These are phyloP conservation scores for Pygoscelis antarcticus DNA, from an alignment of 2,113 vertebrate genomes.

Conservation along the genomic window DNA sequence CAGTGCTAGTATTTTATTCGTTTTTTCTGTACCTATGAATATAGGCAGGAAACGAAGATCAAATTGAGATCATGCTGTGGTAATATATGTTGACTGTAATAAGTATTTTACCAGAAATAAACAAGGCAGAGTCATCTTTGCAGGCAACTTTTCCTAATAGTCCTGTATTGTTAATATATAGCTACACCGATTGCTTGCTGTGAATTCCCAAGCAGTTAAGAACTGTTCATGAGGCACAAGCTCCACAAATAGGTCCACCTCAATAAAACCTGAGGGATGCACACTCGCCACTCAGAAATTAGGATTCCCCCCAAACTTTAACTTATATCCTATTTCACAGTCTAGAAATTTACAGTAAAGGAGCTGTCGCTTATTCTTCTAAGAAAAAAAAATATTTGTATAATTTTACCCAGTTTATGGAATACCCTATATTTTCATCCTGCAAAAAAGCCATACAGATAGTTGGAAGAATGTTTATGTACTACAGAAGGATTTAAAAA, in stretches of 20 bases:
- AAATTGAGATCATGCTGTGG: not conserved
- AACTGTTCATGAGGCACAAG: not conserved
- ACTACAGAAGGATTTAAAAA: not conserved
- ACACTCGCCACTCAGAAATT: not conserved
- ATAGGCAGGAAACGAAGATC: not conserved
- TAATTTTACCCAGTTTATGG: not conserved
- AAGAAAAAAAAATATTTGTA: not conserved
- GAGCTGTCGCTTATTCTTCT: not conserved
- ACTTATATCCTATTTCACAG: not conserved
- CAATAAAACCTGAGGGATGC: not conserved
- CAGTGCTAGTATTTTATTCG: not conserved
- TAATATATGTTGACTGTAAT: not conserved
- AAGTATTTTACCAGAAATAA: not conserved
- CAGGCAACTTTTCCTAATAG: not conserved
- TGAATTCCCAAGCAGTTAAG: not conserved
- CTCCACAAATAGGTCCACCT: not conserved
- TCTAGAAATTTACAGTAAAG: not conserved
- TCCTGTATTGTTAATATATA: not conserved
- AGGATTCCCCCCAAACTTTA: not conserved
- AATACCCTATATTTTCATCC: not conserved
- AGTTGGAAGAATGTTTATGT: not conserved
- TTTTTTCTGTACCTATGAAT: not conserved
- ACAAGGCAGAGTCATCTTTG: not conserved
- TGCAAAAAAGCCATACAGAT: not conserved
- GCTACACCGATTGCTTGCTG: not conserved